Evolutionary conservation across 2,797 vertebrate species (phyloP).

Genomic region (Margarornis squamiger): DNA sequence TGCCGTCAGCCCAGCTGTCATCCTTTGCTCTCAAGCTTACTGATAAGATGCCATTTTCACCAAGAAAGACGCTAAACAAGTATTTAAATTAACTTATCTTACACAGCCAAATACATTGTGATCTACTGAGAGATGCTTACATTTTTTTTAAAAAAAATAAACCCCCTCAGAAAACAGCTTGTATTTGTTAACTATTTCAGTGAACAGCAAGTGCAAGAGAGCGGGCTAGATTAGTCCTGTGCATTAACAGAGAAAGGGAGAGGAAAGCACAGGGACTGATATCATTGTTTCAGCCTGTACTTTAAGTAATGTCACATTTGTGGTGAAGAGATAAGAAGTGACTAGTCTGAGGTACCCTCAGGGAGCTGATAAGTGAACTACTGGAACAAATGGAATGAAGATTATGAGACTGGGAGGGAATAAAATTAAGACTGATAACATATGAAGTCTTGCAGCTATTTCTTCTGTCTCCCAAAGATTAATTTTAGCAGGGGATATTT

Average conservation of each 20-base stretch:
- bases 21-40: background rate
- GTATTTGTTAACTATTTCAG: background rate
- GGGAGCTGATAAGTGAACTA: slow-evolving; percentile 5
- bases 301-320: background rate
- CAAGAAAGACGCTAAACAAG: background rate
- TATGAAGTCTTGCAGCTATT: background rate
- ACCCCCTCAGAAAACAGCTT: background rate
- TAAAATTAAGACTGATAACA: slow-evolving; percentile 12
- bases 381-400: slow-evolving; percentile 8
- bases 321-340: background rate
- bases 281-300: background rate
- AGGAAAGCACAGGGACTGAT: background rate
- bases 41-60: background rate
- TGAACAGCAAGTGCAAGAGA: background rate
- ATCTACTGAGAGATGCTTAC: background rate
- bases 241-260: background rate
- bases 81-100: background rate
- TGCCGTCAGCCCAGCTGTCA: background rate
- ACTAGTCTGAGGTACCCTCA: background rate
- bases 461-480: slow-evolving; percentile 11
- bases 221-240: background rate
- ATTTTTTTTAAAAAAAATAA: background rate
- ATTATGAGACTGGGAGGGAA: background rate
- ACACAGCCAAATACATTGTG: background rate
- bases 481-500: background rate